Evolutionary conservation across 2,113 vertebrate genomes (phyloP).

Genomic region (Grus americana): DNA sequence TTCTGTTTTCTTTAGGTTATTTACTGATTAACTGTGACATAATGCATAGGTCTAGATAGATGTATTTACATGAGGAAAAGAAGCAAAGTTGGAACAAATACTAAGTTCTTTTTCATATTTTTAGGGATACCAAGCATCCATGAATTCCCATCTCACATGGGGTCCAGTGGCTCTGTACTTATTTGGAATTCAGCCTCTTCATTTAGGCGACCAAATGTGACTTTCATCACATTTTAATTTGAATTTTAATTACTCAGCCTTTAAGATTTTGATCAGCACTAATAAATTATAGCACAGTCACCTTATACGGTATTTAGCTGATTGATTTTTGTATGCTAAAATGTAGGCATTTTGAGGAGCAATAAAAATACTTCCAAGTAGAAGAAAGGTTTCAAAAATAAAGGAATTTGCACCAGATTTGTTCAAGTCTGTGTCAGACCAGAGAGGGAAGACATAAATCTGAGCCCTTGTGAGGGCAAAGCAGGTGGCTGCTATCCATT

Average conservation of each 20-base stretch:
- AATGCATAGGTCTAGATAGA: background rate
- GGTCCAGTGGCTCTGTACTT: background rate
- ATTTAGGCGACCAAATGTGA: conserved; percentile 50
- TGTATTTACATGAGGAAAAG: background rate
- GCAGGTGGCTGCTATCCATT: background rate
- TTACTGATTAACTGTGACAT: background rate
- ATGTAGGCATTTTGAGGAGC: conserved; percentile 23
- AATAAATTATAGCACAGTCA: conserved; percentile 58
- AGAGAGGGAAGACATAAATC: background rate
- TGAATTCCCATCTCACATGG: background rate
- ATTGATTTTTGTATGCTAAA: conserved; percentile 60
- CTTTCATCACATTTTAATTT: conserved; percentile 66
- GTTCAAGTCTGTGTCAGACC: background rate
- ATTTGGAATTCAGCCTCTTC: conserved; percentile 45
- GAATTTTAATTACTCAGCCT: conserved; percentile 63
- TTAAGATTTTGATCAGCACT: conserved; percentile 64
- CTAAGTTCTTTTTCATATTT: background rate
- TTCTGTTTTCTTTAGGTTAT: background rate
- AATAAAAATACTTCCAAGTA: conserved; percentile 23
- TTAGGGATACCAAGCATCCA: background rate
- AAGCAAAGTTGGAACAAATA: background rate
- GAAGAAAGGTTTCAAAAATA: background rate
- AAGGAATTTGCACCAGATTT: background rate
- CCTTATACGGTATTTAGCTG: conserved; percentile 42
- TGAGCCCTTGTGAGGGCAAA: background rate